A percentile compares a stretch with the other conserved stretches of the same genome.
These are phyloP conservation scores for Sebastes minor DNA, from an alignment of 2,797 vertebrate species.

Conservation along the genomic window DNA sequence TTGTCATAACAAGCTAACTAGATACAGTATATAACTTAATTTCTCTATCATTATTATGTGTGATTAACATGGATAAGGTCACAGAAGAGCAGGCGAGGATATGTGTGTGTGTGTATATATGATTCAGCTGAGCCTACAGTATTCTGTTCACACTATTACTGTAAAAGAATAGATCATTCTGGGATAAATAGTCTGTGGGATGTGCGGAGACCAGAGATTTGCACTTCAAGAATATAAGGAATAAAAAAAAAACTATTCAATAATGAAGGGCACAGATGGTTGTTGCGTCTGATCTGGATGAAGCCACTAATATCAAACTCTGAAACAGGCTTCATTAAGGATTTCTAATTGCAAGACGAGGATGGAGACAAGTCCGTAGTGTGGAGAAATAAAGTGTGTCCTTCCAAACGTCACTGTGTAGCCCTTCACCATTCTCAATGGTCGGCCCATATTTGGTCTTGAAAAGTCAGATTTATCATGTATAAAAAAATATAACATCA, in stretches of 20 bases:
- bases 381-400: neutral
- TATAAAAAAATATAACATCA: conserved; percentile 45
- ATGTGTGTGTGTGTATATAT: neutral
- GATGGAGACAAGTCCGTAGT: neutral
- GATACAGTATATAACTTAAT: neutral
- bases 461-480: neutral
- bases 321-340: neutral
- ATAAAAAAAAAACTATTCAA: conserved; percentile 15
- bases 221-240: conserved; percentile 5
- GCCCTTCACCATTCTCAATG: conserved; percentile 59
- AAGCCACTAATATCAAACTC: neutral
- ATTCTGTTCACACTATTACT: conserved; percentile 21
- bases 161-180: conserved; percentile 40
- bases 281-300: neutral
- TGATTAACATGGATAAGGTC: neutral
- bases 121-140: conserved; percentile 15
- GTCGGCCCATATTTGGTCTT: conserved; percentile 64
- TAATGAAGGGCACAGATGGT: conserved; percentile 57
- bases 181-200: conserved; percentile 12
- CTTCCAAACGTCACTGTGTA: conserved; percentile 29
- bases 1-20: neutral
- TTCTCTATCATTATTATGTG: neutral
- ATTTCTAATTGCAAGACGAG: neutral
- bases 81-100: neutral
- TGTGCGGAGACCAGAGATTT: conserved; percentile 11